phyloP scores from a whole-genome alignment of 2,113 vertebrate species.

The Candoia aspera region DNA sequence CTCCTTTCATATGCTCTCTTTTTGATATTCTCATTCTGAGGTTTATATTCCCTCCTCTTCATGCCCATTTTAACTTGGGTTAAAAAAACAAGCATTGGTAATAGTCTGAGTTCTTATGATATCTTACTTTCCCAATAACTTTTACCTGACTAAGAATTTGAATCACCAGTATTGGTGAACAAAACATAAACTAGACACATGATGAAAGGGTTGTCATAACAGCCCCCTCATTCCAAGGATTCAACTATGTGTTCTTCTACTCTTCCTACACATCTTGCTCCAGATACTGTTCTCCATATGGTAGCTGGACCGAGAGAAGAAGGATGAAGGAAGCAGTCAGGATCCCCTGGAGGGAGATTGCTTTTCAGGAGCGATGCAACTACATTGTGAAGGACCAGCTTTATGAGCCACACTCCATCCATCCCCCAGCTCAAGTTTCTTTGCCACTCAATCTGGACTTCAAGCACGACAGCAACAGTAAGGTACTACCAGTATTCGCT shows the following conservation, averaged over 20 bases:
- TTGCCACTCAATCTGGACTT: constrained; percentile 30
- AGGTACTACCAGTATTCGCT: background rate
- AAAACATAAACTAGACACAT: background rate
- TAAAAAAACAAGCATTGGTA: background rate
- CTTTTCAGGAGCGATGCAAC: constrained; percentile 41
- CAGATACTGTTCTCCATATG: background rate
- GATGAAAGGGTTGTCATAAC: background rate
- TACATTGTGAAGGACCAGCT: constrained; percentile 30
- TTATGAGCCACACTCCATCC: background rate
- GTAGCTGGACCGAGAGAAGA: constrained; percentile 34
- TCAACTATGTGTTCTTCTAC: background rate
- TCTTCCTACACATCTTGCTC: background rate
- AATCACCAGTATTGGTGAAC: background rate
- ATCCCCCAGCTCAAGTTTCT: background rate
- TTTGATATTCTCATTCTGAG: background rate
- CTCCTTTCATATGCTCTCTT: background rate
- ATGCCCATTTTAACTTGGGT: background rate
- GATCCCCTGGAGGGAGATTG: constrained; percentile 33
- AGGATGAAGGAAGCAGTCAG: constrained; percentile 23
- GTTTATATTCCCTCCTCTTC: background rate
- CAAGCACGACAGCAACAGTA: background rate
- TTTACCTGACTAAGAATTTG: background rate
- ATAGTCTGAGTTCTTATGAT: background rate
- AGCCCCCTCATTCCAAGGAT: background rate
- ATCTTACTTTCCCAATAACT: background rate